Base-by-base conservation (phyloP, 2,113 vertebrate genomes). In the Tachysurus vachellii region DNA sequence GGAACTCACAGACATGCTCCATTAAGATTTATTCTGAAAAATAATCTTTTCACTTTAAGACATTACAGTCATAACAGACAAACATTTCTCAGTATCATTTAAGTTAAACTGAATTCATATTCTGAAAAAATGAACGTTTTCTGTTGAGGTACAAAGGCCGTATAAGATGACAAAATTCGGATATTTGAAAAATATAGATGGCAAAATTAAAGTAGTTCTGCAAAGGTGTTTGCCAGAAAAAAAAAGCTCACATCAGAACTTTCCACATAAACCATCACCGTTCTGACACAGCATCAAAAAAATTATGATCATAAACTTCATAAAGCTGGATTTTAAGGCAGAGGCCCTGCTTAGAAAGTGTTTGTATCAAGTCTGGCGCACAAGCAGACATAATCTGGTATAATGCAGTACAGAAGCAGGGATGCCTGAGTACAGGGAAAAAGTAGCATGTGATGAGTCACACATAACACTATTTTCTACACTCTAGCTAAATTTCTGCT, bases 371-470 rank as follows among this genome's bases (percentile, higher is more conserved):
- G 44, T 47, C 71, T 50, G 61, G 21, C 19, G 23, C 83, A 75
- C 42, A 76, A 31, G 31, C 12, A 28, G 14, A 80, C 44, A 28
- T 17, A 79, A 53, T 11, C 26, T 54, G 59, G 73, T 76, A 9
- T 64, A 64, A 77, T 19, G 19, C 11, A 62, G 44, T 5, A 16
- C 71, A 85, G 31, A 80, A 56, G 19, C 17, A 36, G 75, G 36
- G 47, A 80, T 66, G 50, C 28, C 28, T 66, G 50, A 53, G 36
- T 42, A 64, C 64, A 85, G 26, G 47, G 17, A 77, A 62, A 77
- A 77, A 64, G 44, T 31, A 57, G 23, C 56, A 54, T 54, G 13
- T 85, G 56, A 61, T 64, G 80, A 82, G 80, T 82, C 57, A 77
- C 7, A 26, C 75, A 77, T 77, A 53, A 77, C 75, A 28, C 3